These are phyloP conservation scores for Temnopleurus reevesii DNA, from an alignment of 53 echinoderm and acorn worm species.

Conservation along the genomic window DNA sequence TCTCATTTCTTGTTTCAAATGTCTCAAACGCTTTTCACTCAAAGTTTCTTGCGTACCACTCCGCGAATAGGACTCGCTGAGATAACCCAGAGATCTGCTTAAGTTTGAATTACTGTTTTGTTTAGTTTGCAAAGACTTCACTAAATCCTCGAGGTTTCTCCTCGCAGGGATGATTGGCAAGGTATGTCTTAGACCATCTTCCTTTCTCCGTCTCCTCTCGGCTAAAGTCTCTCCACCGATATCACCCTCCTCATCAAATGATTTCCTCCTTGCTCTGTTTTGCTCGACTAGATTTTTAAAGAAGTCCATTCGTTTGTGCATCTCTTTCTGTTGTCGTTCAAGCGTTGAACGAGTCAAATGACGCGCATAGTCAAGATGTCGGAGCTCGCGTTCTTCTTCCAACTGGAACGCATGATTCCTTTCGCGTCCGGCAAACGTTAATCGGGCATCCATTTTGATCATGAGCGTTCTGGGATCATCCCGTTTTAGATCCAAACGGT, in stretches of 20 bases:
- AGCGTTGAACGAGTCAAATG: slow-evolving; percentile 76
- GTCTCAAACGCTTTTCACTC: slow-evolving; percentile 54
- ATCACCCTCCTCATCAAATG: slow-evolving; percentile 40
- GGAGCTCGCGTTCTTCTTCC: slow-evolving; percentile 79
- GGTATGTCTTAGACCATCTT: slow-evolving; percentile 36
- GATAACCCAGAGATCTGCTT: slow-evolving; percentile 68
- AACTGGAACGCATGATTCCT: slow-evolving; percentile 74
- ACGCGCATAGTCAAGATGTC: slow-evolving; percentile 80
- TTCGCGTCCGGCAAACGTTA: slow-evolving; percentile 85
- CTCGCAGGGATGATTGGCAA: slow-evolving; percentile 55
- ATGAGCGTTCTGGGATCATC: slow-evolving; percentile 88
- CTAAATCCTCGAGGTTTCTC: slow-evolving; percentile 58
- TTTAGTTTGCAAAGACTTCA: slow-evolving; percentile 68
- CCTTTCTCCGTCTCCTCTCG: slow-evolving; percentile 36
- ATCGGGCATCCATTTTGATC: slow-evolving; percentile 85
- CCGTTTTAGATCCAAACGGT: slow-evolving; percentile 82
- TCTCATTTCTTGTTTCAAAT: slow-evolving; percentile 42
- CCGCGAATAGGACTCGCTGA: slow-evolving; percentile 57
- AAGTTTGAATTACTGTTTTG: slow-evolving; percentile 48
- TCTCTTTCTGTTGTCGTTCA: slow-evolving; percentile 70
- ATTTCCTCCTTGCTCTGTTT: slow-evolving; percentile 61
- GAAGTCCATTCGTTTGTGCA: slow-evolving; percentile 72
- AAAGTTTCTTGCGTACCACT: slow-evolving; percentile 25
- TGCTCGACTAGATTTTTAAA: slow-evolving; percentile 75
- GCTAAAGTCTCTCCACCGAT: neutral